A percentile compares a stretch with the other conserved stretches of the same genome.
phyloP scores from a whole-genome alignment of 2,113 vertebrate species.

The Glaucidium brasilianum region DNA sequence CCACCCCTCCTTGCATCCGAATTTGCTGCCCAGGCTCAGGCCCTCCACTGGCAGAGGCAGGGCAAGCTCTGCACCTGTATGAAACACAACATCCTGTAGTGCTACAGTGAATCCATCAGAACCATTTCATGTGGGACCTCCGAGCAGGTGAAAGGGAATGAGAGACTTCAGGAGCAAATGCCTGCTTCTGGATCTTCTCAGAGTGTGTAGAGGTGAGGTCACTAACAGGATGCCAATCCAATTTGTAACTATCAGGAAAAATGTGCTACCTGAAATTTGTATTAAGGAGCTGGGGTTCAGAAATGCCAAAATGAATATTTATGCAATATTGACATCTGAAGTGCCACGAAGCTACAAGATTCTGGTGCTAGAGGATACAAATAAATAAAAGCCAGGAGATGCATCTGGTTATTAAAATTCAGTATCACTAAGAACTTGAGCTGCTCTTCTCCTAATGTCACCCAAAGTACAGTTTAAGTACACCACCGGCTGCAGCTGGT shows the following conservation, averaged over 20 bases:
- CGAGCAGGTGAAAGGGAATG: rapidly evolving
- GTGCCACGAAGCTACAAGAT: rapidly evolving
- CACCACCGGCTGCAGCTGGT: background rate
- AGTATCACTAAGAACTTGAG: background rate
- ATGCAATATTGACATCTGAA: background rate
- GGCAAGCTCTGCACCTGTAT: rapidly evolving
- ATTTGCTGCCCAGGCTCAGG: background rate
- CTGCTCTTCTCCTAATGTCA: background rate
- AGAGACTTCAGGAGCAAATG: background rate
- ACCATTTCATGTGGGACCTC: background rate
- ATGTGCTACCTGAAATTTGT: background rate
- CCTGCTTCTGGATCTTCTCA: background rate
- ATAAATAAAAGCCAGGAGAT: slow-evolving; percentile 9
- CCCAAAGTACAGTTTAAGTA: background rate
- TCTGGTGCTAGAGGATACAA: background rate
- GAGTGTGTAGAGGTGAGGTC: background rate
- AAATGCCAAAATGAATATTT: slow-evolving; percentile 28
- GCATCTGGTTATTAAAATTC: slow-evolving; percentile 11
- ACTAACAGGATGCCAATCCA: background rate
- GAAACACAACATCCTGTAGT: background rate
- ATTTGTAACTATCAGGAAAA: background rate
- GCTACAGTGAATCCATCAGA: background rate
- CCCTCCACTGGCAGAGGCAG: background rate
- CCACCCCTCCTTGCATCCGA: background rate
- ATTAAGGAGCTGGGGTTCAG: background rate